Evolutionary conservation across 2,888 invertebrate genomes (phyloP), one percentile per base, ranked within the genome.

Genomic region (Tetramorium bicarinatum): DNA sequence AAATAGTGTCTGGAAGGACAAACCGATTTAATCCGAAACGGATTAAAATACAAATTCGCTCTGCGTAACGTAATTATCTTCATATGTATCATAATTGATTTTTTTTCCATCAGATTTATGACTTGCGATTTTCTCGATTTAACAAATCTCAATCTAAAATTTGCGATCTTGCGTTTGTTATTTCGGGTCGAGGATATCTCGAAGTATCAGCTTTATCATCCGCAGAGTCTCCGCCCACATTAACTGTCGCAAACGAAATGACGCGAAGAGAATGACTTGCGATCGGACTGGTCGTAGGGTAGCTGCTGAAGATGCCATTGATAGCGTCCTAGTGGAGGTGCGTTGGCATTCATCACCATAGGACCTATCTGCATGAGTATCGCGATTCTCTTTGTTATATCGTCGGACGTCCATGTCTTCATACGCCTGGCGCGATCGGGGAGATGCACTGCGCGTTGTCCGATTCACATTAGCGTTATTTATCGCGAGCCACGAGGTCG

Each of bases 321-420:
- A 91, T 91, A 91, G 85, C 83, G 84, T 82, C 86, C 74, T 76
- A 82, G 87, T 87, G 85, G 85, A 88, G 87, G 87, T 87, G 74
- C 83, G 85, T 86, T 87, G 85, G 90, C 91, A 91, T 91, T 90
- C 91, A 91, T 90, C 91, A 91, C 87, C 85, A 87, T 87, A 90
- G 18, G 87, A 86, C 86, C 87, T 90, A 90, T 90, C 91, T 88
- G 82, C 88, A 76, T 85, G 82, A 71, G 86, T 91, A 91, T 88
- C 88, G 85, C 87, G 81, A 88, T 87, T 90, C 88, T 82, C 91
- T 86, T 91, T 86, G 91, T 90, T 90, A 91, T 86, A 87, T 86
- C 89, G 62, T 69, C 84, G 66, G 86, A 87, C 87, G 49, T 67
- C 47, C 90, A 90, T 91, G 87, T 90, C 91, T 91, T 91, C 87